phyloP scores from a whole-genome alignment of 2,797 vertebrate species.

The Craterocephalus amniculus region DNA sequence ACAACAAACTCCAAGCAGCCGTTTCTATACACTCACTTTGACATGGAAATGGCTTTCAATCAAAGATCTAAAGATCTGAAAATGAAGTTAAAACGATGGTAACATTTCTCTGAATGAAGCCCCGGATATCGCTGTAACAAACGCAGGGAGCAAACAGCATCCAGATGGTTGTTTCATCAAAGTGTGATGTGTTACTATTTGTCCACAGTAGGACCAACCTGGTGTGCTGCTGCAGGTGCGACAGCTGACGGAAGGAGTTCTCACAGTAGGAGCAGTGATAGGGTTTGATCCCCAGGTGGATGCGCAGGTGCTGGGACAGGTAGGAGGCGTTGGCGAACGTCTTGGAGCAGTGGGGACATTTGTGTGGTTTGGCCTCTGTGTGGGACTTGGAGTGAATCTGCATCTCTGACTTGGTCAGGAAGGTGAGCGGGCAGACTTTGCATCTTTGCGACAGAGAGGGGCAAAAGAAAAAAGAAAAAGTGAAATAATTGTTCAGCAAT shows the following conservation, averaged over 20 bases:
- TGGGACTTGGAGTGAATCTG: constrained; percentile 99
- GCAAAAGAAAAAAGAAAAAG: constrained; percentile 4
- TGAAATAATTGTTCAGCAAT: not conserved
- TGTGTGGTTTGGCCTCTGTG: constrained; percentile 99
- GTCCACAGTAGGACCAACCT: constrained; percentile 79
- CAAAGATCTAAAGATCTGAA: not conserved
- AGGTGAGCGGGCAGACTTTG: constrained; percentile 97
- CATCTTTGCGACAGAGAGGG: constrained; percentile 82
- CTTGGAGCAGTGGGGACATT: constrained; percentile 99
- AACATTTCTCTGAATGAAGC: not conserved
- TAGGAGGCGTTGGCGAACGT: constrained; percentile 99
- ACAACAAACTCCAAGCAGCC: no score
- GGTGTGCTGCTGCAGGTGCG: constrained; percentile 99
- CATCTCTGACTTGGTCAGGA: constrained; percentile 99
- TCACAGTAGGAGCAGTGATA: constrained; percentile 99
- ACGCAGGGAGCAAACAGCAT: not conserved
- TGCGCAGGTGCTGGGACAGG: constrained; percentile 97
- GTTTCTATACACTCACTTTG: no score
- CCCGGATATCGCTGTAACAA: not conserved
- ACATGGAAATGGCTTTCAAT: no score
- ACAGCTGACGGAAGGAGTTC: constrained; percentile 98
- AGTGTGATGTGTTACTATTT: no score
- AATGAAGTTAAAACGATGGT: not conserved
- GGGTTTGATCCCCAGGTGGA: constrained; percentile 98
- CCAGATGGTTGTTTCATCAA: no score